Conservation (phyloP, 2,888 invertebrate genomes). For the Morinoia aosen region DNA sequence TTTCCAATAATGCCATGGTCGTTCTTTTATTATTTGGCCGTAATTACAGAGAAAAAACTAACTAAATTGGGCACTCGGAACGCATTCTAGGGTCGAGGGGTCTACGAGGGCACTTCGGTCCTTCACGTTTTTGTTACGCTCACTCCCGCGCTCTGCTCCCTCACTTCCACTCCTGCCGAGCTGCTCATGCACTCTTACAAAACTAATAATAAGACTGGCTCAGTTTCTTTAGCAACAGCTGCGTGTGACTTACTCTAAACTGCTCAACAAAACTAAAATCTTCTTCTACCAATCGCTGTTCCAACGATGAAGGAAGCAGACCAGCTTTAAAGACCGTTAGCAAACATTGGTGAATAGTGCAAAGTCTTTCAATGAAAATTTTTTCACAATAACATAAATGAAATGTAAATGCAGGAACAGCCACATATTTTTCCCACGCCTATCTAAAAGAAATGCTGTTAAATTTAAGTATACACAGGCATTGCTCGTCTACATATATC, state of each 20-base stretch:
- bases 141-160: not conserved
- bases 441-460: not conserved
- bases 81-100: slow-evolving; percentile 26
- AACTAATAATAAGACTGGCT: slow-evolving; percentile 3
- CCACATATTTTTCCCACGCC: not conserved
- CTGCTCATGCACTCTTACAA: not conserved
- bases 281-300: not conserved
- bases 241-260: not conserved
- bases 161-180: not conserved
- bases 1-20: slow-evolving; percentile 38
- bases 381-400: not conserved
- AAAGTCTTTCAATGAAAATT: not conserved
- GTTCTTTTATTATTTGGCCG: slow-evolving; percentile 43
- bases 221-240: not conserved
- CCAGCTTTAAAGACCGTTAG: not conserved
- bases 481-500: not conserved
- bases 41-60: slow-evolving; percentile 45
- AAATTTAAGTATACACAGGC: not conserved
- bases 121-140: slow-evolving; percentile 18
- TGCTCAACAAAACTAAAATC: not conserved
- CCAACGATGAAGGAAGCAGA: not conserved
- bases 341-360: not conserved
- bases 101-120: slow-evolving; percentile 27
- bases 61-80: slow-evolving; percentile 45
- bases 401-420: not conserved